phyloP scores from a whole-genome alignment of 2,797 vertebrate genomes.

The Emydoidea blandingii region DNA sequence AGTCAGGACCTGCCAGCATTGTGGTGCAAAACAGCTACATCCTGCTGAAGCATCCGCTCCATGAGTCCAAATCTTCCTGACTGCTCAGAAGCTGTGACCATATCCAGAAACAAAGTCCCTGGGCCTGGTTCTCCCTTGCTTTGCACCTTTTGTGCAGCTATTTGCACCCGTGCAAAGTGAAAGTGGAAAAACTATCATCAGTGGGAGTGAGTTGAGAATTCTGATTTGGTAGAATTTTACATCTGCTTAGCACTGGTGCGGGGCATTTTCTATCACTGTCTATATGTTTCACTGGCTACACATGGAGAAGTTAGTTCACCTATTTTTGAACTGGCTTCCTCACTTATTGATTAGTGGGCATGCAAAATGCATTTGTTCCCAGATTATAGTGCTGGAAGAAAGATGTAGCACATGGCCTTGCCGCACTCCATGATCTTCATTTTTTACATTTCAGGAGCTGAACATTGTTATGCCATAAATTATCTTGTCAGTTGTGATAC shows the following conservation, averaged over 20 bases:
- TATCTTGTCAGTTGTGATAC: not conserved
- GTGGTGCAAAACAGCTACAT: not conserved
- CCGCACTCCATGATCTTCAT: not conserved
- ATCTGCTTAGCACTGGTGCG: not conserved
- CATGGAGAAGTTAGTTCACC: not conserved
- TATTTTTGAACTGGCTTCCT: not conserved
- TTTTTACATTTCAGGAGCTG: not conserved
- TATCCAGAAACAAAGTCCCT: not conserved
- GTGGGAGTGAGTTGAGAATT: not conserved
- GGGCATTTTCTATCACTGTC: not conserved
- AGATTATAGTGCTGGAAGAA: not conserved
- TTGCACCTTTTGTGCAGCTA: not conserved
- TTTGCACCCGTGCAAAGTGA: not conserved
- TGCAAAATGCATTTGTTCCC: not conserved
- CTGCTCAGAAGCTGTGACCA: not conserved
- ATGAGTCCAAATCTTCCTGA: not conserved
- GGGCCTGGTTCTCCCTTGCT: not conserved
- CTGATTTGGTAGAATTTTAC: not conserved
- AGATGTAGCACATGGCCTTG: rapidly evolving
- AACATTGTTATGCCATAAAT: not conserved
- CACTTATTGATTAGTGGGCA: not conserved
- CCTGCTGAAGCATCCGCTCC: not conserved
- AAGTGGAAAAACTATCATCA: not conserved
- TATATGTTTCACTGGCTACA: not conserved
- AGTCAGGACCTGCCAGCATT: not conserved